Conservation (phyloP, 2,113 vertebrate species). For the Aptenodytes forsteri region DNA sequence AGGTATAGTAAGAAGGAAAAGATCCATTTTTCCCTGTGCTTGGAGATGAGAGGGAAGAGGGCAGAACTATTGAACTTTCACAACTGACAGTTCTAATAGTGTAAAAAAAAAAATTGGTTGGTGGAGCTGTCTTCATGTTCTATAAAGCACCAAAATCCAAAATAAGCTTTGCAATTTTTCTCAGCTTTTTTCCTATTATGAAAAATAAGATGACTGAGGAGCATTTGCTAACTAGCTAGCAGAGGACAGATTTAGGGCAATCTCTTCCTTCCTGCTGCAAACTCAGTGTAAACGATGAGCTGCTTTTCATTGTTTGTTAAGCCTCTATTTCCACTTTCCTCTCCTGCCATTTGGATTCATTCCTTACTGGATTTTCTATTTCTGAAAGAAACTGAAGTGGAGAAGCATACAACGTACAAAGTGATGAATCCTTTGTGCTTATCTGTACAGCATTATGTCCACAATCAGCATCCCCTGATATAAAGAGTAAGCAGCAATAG, state of each 20-base stretch:
- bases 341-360: not conserved
- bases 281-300: slow-evolving; percentile 11
- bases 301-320: slow-evolving; percentile 48
- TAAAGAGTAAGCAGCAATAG: not conserved
- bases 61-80: not conserved
- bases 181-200: not conserved
- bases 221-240: not conserved
- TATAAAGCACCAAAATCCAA: not conserved
- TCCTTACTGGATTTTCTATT: not conserved
- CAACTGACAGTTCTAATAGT: not conserved
- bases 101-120: not conserved
- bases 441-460: not conserved
- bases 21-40: not conserved
- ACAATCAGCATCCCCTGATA: not conserved
- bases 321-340: slow-evolving; percentile 11
- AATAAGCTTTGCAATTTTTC: not conserved
- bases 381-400: not conserved
- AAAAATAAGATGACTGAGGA: not conserved
- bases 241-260: not conserved
- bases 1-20: not conserved
- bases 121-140: not conserved
- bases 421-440: not conserved
- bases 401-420: not conserved
- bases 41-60: not conserved
- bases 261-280: slow-evolving; percentile 29